Evolutionary conservation across 2,888 invertebrate genomes (phyloP).

Genomic region (Heterodera filipjevi): DNA sequence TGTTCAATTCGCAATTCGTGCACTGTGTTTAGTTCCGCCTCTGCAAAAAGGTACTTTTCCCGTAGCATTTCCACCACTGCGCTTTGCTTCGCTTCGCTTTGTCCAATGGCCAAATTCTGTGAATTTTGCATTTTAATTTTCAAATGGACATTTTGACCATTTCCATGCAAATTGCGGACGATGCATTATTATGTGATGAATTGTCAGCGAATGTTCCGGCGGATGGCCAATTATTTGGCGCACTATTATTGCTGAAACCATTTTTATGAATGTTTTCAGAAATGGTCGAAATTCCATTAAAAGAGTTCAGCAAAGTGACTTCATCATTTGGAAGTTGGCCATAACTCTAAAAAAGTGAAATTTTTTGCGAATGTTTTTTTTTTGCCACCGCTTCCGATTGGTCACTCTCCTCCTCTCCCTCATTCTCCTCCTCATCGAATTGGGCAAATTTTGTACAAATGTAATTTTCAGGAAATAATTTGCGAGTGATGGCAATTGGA

Average conservation of each 20-base stretch:
- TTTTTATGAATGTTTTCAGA: background rate
- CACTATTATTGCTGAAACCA: background rate
- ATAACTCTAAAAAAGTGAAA: background rate
- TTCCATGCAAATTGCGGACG: background rate
- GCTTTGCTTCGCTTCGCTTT: background rate
- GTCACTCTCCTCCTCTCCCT: background rate
- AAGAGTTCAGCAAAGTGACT: background rate
- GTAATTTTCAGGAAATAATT: slow-evolving; percentile 15
- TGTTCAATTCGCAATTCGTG: slow-evolving; percentile 16
- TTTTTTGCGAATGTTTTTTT: background rate
- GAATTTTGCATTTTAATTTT: background rate
- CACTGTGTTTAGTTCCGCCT: background rate
- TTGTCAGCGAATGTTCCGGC: background rate
- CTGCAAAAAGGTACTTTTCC: background rate
- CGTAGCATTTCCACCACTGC: slow-evolving; percentile 15
- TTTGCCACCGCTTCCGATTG: background rate
- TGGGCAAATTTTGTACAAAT: slow-evolving; percentile 9
- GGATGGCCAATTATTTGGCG: background rate
- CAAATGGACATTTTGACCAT: background rate
- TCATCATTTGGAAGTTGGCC: background rate
- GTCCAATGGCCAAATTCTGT: background rate
- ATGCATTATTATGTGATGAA: background rate
- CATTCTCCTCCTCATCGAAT: slow-evolving; percentile 1
- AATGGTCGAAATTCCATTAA: background rate
- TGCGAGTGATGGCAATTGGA: slow-evolving; percentile 18